Base-by-base conservation (phyloP, 2,888 invertebrate genomes). In the Masnerella sp. region DNA sequence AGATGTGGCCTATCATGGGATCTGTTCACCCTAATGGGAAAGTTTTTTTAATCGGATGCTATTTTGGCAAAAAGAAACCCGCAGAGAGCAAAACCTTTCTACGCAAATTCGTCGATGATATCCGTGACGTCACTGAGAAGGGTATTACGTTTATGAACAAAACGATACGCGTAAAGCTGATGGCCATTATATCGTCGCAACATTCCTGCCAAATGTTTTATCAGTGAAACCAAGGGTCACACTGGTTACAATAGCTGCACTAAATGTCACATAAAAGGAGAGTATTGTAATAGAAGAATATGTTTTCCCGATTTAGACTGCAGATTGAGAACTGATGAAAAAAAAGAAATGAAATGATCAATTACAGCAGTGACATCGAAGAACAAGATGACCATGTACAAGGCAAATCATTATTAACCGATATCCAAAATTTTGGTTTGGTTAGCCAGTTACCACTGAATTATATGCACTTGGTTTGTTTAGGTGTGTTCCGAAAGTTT, bases 401-500 rank as follows among this genome's bases (percentile, higher is more conserved):
- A 25, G 7, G 25, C 7, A 7, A n/a, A n/a, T n/a, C 25, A 5
- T 7, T 25, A 5, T 7, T 25, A 25, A 25, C n/a, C n/a, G 11
- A 38, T 38, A 14, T 38, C 7, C 38, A 14, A 12, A 15, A 38
- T 12, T 38, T 38, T 15, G 38, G 38, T 17, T 15, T 38, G 2
- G 38, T 38, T 7, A 15, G 15, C 15, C 14, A 38, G 7, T 8
- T 15, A 8, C 38, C 38, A n/a, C 7, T 38, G 2, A 15, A 14
- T 15, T 38, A 17, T 11, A 34, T 34, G 34, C 34, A 34, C 14
- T 38, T 38, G 38, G 38, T 38, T 14, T 38, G 38, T 15, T n/a
- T 15, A 14, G 17, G 34, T 11, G 34, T 34, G 5, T 1, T 34
- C 5, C 9, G 15, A 12, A 38, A 17, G 15, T 7, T 32, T 5